phyloP scores from a whole-genome alignment of 2,113 vertebrate species.

The human (Homo sapiens) region DNA sequence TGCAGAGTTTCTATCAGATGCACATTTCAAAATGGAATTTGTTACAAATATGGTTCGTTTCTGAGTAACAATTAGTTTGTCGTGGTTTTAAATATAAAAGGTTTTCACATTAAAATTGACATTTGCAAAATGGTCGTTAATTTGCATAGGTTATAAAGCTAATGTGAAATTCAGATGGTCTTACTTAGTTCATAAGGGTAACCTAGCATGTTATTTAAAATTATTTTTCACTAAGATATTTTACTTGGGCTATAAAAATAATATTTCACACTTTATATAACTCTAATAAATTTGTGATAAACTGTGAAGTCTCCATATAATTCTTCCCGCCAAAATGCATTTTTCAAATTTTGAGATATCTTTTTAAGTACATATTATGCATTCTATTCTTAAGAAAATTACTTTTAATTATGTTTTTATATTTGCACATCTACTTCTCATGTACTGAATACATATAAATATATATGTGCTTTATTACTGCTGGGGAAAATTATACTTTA shows the following conservation, averaged over 20 bases:
- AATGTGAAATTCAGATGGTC: not conserved
- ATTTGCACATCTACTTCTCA: not conserved
- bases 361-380: not conserved
- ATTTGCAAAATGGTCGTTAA: not conserved
- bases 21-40: slow-evolving; percentile 21
- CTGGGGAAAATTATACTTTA: not conserved
- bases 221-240: not conserved
- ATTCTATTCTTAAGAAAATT: not conserved
- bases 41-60: not conserved
- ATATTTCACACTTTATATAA: not conserved
- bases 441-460: not conserved
- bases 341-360: not conserved
- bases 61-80: not conserved
- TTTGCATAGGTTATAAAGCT: not conserved
- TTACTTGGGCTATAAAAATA: not conserved
- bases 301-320: not conserved
- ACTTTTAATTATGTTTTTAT: not conserved
- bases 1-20: not conserved
- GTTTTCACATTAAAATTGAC: not conserved
- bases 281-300: not conserved
- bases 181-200: not conserved
- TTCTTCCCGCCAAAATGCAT: not conserved
- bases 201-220: not conserved
- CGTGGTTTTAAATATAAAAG: not conserved
- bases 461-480: not conserved